phyloP scores from a whole-genome alignment of 1,140 invertebrate genomes.

The Formica selysi region DNA sequence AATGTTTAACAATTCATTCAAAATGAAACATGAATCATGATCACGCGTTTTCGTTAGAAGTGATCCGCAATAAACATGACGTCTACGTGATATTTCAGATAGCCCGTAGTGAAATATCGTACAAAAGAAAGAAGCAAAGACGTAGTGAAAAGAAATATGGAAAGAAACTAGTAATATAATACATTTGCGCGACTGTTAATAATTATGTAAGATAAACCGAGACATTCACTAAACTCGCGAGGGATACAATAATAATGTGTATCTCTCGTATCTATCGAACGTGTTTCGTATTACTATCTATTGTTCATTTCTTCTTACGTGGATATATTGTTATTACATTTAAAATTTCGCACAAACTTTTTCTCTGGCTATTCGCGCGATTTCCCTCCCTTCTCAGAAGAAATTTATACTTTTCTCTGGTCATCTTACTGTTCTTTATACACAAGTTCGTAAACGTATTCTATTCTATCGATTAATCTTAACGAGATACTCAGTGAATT shows the following conservation, averaged over 20 bases:
- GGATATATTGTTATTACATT: constrained; percentile 59
- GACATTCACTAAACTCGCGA: constrained; percentile 22
- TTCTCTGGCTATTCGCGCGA: constrained; percentile 2
- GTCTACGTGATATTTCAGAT: constrained; percentile 30
- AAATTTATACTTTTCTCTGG: constrained; percentile 43
- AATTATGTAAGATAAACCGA: constrained; percentile 38
- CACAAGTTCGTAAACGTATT: constrained; percentile 68
- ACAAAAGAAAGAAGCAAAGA: constrained; percentile 54
- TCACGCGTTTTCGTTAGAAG: constrained; percentile 15
- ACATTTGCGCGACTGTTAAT: constrained; percentile 24
- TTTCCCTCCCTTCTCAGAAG: constrained; percentile 8
- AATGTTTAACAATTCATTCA: constrained; percentile 26
- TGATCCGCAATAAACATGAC: background rate
- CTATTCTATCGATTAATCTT: constrained; percentile 72
- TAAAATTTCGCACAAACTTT: constrained; percentile 44
- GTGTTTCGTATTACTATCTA: constrained; percentile 51
- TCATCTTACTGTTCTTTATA: constrained; percentile 63
- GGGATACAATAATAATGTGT: constrained; percentile 21
- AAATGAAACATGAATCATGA: constrained; percentile 58
- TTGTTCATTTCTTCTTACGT: constrained; percentile 54
- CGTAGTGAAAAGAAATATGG: constrained; percentile 19
- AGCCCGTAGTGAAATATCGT: constrained; percentile 37
- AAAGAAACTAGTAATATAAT: constrained; percentile 23
- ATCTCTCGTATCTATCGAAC: constrained; percentile 38
- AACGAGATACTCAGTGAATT: constrained; percentile 65